A percentile compares a stretch with the other conserved stretches of the same genome.
Evolutionary conservation across 1,140 invertebrate species (phyloP).

Genomic region (Heliconius melpomene): DNA sequence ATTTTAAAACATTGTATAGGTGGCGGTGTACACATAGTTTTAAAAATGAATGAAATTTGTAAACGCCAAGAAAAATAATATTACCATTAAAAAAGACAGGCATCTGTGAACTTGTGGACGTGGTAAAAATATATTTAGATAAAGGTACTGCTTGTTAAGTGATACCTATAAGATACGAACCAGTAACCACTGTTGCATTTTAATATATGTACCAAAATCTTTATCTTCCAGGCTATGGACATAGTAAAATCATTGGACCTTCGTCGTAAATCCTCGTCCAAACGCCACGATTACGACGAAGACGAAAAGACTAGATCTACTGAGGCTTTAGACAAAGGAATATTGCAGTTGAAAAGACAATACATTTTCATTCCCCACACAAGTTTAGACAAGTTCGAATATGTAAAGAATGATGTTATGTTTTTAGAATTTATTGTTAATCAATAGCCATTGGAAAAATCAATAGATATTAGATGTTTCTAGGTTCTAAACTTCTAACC

Average conservation of each 20-base stretch:
- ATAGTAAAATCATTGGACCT: constrained; percentile 75
- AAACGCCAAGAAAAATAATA: too few species aligned
- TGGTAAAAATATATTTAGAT: too few species aligned
- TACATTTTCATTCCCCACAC: constrained; percentile 89
- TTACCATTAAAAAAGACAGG: too few species aligned
- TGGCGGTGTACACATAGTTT: too few species aligned
- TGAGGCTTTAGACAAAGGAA: constrained; percentile 60
- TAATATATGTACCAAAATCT: neutral
- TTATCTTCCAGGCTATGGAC: constrained; percentile 71
- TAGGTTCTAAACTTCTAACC: too few species aligned
- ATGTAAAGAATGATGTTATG: constrained; percentile 84
- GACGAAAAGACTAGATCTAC: constrained; percentile 59
- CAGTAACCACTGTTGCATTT: neutral
- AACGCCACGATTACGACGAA: constrained; percentile 61
- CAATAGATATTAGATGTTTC: too few species aligned
- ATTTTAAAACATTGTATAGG: too few species aligned
- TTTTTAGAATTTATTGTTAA: constrained; percentile 84
- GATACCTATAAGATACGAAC: too few species aligned
- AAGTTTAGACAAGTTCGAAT: constrained; percentile 84
- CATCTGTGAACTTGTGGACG: too few species aligned
- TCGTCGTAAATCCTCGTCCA: constrained; percentile 64
- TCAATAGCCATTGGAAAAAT: constrained; percentile 39
- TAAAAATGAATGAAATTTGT: too few species aligned
- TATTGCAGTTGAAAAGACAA: constrained; percentile 80
- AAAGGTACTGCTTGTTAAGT: too few species aligned